Base-by-base conservation (phyloP, 2,113 vertebrate genomes). In the Melanerpes aurifrons region DNA sequence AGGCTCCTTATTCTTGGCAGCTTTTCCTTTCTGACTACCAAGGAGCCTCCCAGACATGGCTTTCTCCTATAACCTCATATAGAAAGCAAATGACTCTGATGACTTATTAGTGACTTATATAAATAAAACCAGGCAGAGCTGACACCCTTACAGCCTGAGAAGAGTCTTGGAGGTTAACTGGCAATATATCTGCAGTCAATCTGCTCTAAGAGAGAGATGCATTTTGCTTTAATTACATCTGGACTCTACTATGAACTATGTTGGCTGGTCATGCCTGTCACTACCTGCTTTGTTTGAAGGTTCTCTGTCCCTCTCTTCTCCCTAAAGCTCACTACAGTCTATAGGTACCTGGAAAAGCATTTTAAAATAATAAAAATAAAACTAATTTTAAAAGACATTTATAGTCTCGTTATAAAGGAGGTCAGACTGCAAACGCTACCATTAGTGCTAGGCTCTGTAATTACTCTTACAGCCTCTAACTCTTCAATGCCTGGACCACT, bases 11-110 rank as follows among this genome's bases (percentile, higher is more conserved):
- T 69, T 50, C 61, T 32, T 67, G 69, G 69, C 74, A 90, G 86
- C 16, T 17, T 92, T 91, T 77, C 70, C 16, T 75, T 69, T 86
- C 66, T 81, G 47, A 54, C 43, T 66, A 72, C 22, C 25, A 50
- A 64, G 90, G 74, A 95, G 85, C 92, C 95, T 94, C 94, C 86
- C 94, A 64, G 84, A 81, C 31, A 17, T 45, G 69, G 57, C 77
- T 80, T 90, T 87, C 71, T 86, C 75, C 26, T 43, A 21, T 64
- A 94, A 74, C 73, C 90, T 79, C 76, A 69, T 79, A 92, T n/a
- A 76, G 90, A 92, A 96, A 89, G 64, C 32, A 29, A 91, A 72
- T 84, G 72, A 45, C 45, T 80, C 61, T 62, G 79, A 86, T 81
- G 91, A 93, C 86, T 96, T 93, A 89, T 64, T 92, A 54, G 92